Evolutionary conservation across 1,140 invertebrate species (phyloP).

Genomic region (Diorhabda sublineata): DNA sequence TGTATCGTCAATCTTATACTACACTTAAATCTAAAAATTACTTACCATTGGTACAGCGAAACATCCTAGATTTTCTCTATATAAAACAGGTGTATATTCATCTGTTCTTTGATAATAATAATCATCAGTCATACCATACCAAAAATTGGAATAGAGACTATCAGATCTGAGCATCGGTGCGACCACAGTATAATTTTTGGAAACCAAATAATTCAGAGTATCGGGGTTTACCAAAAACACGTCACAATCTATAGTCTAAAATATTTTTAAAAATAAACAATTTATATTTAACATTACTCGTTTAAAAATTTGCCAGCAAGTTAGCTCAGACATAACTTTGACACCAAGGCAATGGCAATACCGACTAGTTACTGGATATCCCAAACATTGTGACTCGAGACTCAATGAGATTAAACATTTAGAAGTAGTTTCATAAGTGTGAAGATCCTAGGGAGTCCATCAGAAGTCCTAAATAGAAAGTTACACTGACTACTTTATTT

Average conservation of each 20-base stretch:
- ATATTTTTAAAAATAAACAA: conserved; percentile 35
- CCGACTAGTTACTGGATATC: background rate
- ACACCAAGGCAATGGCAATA: background rate
- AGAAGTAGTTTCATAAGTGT: no score
- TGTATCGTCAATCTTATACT: no score
- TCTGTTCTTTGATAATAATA: conserved; percentile 84
- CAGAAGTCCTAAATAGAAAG: no score
- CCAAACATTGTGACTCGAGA: background rate
- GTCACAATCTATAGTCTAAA: conserved; percentile 86
- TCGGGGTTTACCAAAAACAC: conserved; percentile 73
- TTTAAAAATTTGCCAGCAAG: background rate
- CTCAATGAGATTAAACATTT: background rate
- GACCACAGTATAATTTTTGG: conserved; percentile 60
- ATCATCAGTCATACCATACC: conserved; percentile 84
- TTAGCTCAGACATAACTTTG: background rate
- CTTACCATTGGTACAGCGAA: conserved; percentile 84
- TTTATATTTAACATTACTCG: background rate
- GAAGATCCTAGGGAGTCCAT: no score
- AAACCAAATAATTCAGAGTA: conserved; percentile 66
- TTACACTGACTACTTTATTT: no score
- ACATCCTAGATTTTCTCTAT: conserved; percentile 68
- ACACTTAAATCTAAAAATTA: no score
- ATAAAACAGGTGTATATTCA: conserved; percentile 79
- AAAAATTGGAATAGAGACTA: conserved; percentile 92
- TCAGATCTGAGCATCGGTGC: conserved; percentile 85